A percentile compares a stretch with the other conserved stretches of the same genome.
Evolutionary conservation across 1,140 invertebrate genomes (phyloP).

Genomic region (Heliconius congener): DNA sequence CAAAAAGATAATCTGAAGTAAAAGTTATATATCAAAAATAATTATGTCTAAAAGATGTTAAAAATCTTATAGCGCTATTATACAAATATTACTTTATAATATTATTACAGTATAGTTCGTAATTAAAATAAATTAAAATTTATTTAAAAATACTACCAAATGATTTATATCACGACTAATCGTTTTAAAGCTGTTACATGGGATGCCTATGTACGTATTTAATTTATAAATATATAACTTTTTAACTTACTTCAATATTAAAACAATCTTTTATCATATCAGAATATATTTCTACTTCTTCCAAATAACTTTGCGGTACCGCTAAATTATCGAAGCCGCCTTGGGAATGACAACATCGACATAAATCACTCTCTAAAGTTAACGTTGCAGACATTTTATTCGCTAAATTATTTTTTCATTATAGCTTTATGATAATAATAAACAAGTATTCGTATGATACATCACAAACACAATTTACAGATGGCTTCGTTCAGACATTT

Average conservation of each 20-base stretch:
- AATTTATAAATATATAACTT: not conserved
- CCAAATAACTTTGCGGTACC: conserved; percentile 40
- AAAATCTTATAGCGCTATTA: no score
- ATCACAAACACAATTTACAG: conserved; percentile 1
- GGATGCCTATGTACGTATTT: no score
- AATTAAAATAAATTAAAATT: no score
- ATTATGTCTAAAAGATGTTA: no score
- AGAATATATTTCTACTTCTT: conserved; percentile 55
- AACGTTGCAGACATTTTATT: conserved; percentile 57
- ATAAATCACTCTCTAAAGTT: conserved; percentile 59
- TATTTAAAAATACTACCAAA: no score
- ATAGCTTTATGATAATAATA: not conserved
- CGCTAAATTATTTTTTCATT: not conserved
- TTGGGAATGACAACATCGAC: conserved; percentile 65
- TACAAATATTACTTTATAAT: no score
- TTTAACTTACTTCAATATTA: conserved; percentile 59
- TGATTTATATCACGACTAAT: no score
- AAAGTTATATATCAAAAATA: no score
- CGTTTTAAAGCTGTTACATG: no score
- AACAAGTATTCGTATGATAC: not conserved
- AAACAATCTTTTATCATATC: conserved; percentile 63
- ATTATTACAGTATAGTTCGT: not conserved
- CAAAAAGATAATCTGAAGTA: no score
- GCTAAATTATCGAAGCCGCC: conserved; percentile 60
- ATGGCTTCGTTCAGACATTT: not conserved